Evolutionary conservation across 37 sponge, comb jelly and placozoan genomes (phyloP).

Genomic region (Corticium candelabrum): DNA sequence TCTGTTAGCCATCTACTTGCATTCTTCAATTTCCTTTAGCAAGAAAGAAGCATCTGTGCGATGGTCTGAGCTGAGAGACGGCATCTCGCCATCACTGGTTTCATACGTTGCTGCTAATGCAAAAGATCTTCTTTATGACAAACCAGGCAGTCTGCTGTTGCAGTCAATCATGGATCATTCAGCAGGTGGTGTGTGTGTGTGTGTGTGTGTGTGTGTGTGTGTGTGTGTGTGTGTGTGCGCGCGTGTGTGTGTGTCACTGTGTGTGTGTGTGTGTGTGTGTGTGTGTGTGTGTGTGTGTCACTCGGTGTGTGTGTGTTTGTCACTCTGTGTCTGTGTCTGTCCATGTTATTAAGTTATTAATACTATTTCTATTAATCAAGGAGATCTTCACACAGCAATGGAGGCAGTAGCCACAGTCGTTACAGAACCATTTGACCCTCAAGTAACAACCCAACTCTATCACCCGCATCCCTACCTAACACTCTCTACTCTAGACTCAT

Average conservation of each 20-base stretch:
- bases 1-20: too few relatives aligned
- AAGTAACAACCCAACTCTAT: too few relatives aligned
- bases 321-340: neutral
- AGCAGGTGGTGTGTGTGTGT: neutral
- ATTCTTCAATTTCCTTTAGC: neutral
- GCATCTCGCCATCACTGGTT: neutral
- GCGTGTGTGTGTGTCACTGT: constrained; percentile 19
- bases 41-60: constrained; percentile 1
- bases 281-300: constrained; percentile 12
- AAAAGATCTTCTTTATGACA: neutral
- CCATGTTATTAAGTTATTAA: neutral
- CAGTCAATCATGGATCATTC: neutral
- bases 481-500: neutral
- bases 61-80: neutral
- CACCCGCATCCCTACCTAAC: too few relatives aligned
- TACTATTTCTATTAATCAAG: neutral
- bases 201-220: too few relatives aligned
- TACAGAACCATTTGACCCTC: constrained; percentile 15
- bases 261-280: constrained; percentile 7
- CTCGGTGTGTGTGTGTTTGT: neutral
- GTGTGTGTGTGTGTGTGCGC: too few relatives aligned
- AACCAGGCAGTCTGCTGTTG: neutral
- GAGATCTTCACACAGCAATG: constrained; percentile 10
- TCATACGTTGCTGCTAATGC: neutral
- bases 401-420: constrained; percentile 14